Conservation (phyloP, 2,797 vertebrate genomes). For the Ammospiza maritima region DNA sequence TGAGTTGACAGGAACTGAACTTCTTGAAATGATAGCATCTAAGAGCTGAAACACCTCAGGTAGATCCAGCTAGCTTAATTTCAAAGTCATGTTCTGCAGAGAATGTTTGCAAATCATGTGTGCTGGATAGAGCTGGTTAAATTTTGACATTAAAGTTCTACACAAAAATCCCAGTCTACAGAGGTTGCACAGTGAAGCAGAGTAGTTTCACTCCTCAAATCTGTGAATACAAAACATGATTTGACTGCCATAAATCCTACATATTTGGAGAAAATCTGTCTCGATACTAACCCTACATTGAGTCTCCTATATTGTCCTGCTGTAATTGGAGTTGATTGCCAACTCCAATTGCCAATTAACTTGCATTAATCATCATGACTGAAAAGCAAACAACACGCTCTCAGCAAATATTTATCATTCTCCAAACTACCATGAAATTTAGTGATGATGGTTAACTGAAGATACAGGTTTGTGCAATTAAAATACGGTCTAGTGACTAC, state of each 20-base stretch:
- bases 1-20: background rate
- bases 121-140: background rate
- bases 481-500: background rate
- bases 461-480: conserved; percentile 25
- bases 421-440: conserved; percentile 36
- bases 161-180: background rate
- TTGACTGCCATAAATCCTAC: background rate
- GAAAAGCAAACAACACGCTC: conserved; percentile 21
- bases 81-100: background rate
- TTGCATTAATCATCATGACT: conserved; percentile 46
- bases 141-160: background rate
- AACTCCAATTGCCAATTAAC: conserved; percentile 32
- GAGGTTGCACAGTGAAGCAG: background rate
- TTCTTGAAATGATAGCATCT: background rate
- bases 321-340: conserved; percentile 41
- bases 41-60: background rate
- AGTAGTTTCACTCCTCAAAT: background rate
- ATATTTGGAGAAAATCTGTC: conserved; percentile 8
- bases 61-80: background rate
- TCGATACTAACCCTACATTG: background rate
- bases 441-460: conserved; percentile 27
- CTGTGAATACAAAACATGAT: background rate
- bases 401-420: conserved; percentile 44
- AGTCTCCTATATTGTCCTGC: background rate
- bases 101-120: background rate